Conservation (phyloP, 2,797 vertebrate species). For the Leptodactylus fallax region DNA sequence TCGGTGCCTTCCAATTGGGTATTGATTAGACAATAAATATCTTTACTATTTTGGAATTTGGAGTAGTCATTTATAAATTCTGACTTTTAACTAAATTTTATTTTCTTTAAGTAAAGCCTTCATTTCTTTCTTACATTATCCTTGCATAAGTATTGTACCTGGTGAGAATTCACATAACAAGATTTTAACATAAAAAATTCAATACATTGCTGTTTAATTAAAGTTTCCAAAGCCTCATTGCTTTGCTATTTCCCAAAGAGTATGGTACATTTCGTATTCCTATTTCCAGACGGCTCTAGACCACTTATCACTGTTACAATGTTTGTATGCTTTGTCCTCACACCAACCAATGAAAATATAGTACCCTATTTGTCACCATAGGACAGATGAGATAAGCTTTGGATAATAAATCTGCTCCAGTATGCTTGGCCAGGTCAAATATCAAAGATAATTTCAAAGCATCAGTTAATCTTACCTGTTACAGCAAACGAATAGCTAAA, state of each 20-base stretch:
- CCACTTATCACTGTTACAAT: slow-evolving; percentile 9
- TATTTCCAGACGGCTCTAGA: slow-evolving; percentile 24
- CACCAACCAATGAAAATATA: slow-evolving; percentile 26
- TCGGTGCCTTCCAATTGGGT: not conserved
- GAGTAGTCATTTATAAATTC: not conserved
- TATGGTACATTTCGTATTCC: not conserved
- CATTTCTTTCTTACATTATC: slow-evolving; percentile 38
- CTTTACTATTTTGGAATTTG: not conserved
- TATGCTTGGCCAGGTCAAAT: slow-evolving; percentile 35
- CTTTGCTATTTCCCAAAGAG: slow-evolving; percentile 34
- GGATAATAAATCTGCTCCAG: slow-evolving; percentile 26
- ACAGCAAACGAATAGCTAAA: slow-evolving; percentile 1
- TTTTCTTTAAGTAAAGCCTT: not conserved
- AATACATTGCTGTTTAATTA: slow-evolving; percentile 29
- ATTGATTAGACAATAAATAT: not conserved
- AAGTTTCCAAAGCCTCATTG: slow-evolving; percentile 6
- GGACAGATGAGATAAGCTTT: slow-evolving; percentile 27
- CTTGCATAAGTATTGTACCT: slow-evolving; percentile 7
- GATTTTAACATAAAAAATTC: slow-evolving; percentile 24
- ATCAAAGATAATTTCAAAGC: slow-evolving; percentile 39
- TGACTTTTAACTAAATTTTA: not conserved
- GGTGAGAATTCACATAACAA: slow-evolving; percentile 11
- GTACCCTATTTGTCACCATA: slow-evolving; percentile 32
- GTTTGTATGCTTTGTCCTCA: slow-evolving; percentile 16
- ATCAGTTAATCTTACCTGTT: slow-evolving; percentile 39